Evolutionary conservation across 1,140 invertebrate genomes (phyloP), one percentile per base, ranked within the genome.

Genomic region (Chironomus striatipennis): DNA sequence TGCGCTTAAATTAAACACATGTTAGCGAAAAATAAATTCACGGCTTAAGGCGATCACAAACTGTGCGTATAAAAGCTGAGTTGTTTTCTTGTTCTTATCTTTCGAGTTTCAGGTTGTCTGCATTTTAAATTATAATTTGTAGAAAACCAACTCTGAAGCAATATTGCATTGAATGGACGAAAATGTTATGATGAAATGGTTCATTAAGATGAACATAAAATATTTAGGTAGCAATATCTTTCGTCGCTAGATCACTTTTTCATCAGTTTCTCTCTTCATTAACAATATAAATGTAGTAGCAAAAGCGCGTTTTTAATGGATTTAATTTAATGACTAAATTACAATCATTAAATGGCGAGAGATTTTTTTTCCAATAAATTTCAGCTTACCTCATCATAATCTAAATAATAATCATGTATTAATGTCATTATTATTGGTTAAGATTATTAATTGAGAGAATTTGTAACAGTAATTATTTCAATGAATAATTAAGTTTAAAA

Each of bases 171-270:
- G 47, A 57, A 57, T 57, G 47, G 12, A n/a, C 47, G 12, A 57
- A 57, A 47, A 57, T 57, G 12, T 57, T 57, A 57, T 57, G 47
- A 57, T 57, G 47, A 57, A 57, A 57, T 57, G 47, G 47, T n/a
- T 57, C 47, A 57, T 57, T 57, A 57, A 57, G 47, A n/a, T 57
- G 47, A 57, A 57, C 47, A 57, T 57, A 57, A 57, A 57, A n/a
- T 34, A 34, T 57, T 57, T 57, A 57, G 47, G 47, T 57, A 57
- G 47, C 47, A n/a, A 12, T 57, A 12, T 57, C 47, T 57, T 57
- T 57, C 24, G 24, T 34, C 24, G 24, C 24, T 34, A 34, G 24
- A 34, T 34, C 24, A 34, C 5, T 34, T 34, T 34, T 34, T 34
- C 24, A 34, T 34, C 24, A 34, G 24, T 34, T 34, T 34, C 24